A percentile compares a stretch with the other conserved stretches of the same genome.
Evolutionary conservation across 2,888 invertebrate species (phyloP).

Genomic region (Tachina grossa): DNA sequence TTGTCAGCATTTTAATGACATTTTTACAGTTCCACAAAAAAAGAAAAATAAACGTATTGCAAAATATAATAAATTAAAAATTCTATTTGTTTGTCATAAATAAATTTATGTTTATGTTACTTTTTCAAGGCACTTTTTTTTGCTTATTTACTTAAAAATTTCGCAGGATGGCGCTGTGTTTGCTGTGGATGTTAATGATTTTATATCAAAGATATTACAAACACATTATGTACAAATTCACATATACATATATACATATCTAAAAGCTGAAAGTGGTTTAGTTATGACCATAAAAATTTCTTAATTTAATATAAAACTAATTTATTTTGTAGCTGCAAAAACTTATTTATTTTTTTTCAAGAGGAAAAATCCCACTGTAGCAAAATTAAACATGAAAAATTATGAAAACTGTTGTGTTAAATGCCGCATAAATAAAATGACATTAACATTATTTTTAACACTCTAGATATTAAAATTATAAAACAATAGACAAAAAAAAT

Average conservation of each 20-base stretch:
- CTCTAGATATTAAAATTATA: constrained; percentile 61
- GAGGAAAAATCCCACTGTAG: not conserved
- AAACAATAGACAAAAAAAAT: constrained; percentile 35
- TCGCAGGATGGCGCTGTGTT: not conserved
- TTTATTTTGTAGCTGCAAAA: constrained; percentile 56
- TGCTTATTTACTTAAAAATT: constrained; percentile 7
- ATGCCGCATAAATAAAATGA: constrained; percentile 65
- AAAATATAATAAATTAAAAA: constrained; percentile 43
- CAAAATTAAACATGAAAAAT: constrained; percentile 49
- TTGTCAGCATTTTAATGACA: constrained; percentile 36
- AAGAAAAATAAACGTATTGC: not conserved
- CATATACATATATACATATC: not conserved
- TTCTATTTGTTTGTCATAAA: constrained; percentile 64
- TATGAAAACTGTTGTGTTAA: constrained; percentile 65
- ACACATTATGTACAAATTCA: no score
- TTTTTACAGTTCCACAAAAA: constrained; percentile 19
- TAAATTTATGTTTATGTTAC: constrained; percentile 38
- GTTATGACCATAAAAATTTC: constrained; percentile 50
- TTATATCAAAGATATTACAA: constrained; percentile 15
- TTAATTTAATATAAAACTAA: constrained; percentile 69
- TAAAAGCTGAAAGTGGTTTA: constrained; percentile 7
- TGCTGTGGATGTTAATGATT: constrained; percentile 57
- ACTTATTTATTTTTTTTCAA: not conserved
- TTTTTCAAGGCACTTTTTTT: not conserved
- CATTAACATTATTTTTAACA: constrained; percentile 70